Conservation (phyloP, 2,888 invertebrate genomes). For the Heliconius erato region DNA sequence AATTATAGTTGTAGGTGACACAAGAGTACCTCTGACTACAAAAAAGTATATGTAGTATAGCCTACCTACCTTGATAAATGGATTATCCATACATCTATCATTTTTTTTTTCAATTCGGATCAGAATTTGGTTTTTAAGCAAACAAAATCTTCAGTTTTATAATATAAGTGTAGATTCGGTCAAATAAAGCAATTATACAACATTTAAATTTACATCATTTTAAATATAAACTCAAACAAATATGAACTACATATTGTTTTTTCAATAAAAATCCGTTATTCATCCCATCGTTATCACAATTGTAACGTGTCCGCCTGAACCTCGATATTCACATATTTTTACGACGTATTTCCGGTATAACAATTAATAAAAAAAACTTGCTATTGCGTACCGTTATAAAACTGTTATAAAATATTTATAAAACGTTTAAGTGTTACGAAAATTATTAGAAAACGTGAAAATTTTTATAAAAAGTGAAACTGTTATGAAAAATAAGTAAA, state of each 20-base stretch:
- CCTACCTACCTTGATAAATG: no score
- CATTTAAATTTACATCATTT: background rate
- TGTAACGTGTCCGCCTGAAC: background rate
- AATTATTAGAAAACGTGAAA: no score
- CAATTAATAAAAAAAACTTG: background rate
- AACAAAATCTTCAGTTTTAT: no score
- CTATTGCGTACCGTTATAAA: background rate
- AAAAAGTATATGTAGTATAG: no score
- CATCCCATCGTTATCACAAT: background rate
- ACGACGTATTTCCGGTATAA: background rate
- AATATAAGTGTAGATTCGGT: background rate
- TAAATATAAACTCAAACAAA: background rate
- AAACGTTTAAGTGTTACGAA: no score
- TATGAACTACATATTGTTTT: background rate
- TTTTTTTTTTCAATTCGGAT: no score
- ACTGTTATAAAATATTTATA: background rate
- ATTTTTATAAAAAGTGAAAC: no score
- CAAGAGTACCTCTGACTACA: no score
- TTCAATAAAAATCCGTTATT: background rate
- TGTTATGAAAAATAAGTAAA: no score
- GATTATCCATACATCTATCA: no score
- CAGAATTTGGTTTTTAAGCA: no score
- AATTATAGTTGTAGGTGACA: no score
- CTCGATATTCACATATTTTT: slow-evolving; percentile 7
- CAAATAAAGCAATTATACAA: background rate